These are phyloP conservation scores for Galago senegalensis DNA, from an alignment of 2,797 vertebrate species.

Conservation along the genomic window DNA sequence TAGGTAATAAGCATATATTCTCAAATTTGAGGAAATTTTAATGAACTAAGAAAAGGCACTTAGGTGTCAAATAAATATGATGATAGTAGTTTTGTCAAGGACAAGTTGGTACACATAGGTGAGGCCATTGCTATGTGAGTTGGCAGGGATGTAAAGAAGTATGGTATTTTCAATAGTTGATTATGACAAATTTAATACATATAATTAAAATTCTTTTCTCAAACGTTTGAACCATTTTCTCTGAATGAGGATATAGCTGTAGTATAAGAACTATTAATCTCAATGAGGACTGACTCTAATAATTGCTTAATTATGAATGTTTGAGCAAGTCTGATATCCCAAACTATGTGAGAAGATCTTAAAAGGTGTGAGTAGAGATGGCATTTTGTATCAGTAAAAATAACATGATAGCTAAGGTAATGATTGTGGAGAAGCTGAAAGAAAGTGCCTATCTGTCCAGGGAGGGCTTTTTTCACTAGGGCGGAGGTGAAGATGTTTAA, in stretches of 20 bases:
- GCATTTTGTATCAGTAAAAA: background rate
- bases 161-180: background rate
- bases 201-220: background rate
- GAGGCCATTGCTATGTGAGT: background rate
- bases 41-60: background rate
- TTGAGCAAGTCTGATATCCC: background rate
- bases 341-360: background rate
- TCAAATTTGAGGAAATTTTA: background rate
- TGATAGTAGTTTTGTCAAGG: background rate
- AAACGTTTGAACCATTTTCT: background rate
- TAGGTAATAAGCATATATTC: background rate
- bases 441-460: background rate
- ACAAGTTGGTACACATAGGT: background rate
- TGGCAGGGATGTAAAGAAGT: background rate
- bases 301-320: background rate
- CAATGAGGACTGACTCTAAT: background rate
- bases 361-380: background rate
- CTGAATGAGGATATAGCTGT: background rate
- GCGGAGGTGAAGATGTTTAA: background rate
- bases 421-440: background rate
- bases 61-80: background rate
- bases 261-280: background rate
- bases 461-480: background rate
- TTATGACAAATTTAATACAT: background rate
- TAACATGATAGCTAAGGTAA: background rate